A percentile compares a stretch with the other conserved stretches of the same genome.
Conservation (phyloP, 2,888 invertebrate genomes). For the Hemaris fuciformis region DNA sequence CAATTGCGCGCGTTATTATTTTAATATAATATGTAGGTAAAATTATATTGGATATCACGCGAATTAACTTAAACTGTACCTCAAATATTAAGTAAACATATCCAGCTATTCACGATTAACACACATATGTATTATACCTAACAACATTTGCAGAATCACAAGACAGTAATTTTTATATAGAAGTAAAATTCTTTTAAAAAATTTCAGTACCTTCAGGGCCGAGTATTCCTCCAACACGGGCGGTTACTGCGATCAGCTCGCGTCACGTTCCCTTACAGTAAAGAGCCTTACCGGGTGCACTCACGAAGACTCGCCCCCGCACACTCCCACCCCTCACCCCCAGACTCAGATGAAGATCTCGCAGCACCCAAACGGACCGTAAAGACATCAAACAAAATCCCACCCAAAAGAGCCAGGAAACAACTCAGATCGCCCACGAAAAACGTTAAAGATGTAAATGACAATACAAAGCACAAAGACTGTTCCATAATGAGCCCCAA, state of each 20-base stretch:
- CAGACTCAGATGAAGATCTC: constrained; percentile 64
- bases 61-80: no score
- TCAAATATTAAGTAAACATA: no score
- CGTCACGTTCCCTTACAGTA: constrained; percentile 77
- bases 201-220: constrained; percentile 89
- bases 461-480: constrained; percentile 66
- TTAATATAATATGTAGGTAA: no score
- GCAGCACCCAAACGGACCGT: constrained; percentile 56
- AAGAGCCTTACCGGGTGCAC: constrained; percentile 71
- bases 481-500: constrained; percentile 52
- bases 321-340: constrained; percentile 53
- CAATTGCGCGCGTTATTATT: no score
- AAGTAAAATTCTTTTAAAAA: constrained; percentile 23
- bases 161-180: background rate
- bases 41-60: no score
- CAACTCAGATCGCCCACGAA: constrained; percentile 70
- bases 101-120: no score
- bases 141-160: no score
- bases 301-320: constrained; percentile 60
- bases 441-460: constrained; percentile 66
- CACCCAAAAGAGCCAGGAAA: constrained; percentile 62
- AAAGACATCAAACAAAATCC: constrained; percentile 48
- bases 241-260: constrained; percentile 85
- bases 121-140: no score
- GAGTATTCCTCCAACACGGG: constrained; percentile 87